A percentile compares a stretch with the other conserved stretches of the same genome.
Conservation (phyloP, 1,140 invertebrate species). For the Diuraphis noxia region DNA sequence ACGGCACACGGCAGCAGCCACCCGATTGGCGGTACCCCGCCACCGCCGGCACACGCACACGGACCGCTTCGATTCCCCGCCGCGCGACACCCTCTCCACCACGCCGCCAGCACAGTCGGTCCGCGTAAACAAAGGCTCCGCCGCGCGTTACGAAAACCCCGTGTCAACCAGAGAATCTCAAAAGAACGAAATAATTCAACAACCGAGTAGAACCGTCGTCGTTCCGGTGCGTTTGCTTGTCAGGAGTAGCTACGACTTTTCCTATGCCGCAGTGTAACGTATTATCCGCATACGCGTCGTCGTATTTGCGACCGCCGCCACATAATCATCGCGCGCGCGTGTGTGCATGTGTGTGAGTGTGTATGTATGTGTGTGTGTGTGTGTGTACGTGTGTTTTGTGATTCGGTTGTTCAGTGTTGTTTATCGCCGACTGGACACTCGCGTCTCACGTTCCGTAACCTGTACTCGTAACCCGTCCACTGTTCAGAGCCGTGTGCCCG, state of each 20-base stretch:
- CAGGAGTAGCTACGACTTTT: not conserved
- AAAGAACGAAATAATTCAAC: not conserved
- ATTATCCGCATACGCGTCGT: not conserved
- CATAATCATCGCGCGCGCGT: conserved; percentile 24
- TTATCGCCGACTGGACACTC: not conserved
- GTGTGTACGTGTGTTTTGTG: not conserved
- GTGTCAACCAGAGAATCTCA: not conserved
- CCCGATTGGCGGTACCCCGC: conserved; percentile 24
- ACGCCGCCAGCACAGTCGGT: not conserved
- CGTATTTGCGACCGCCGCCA: not conserved
- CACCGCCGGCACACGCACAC: conserved; percentile 38
- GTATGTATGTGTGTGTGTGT: too few relatives aligned
- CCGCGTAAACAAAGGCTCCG: conserved; percentile 45
- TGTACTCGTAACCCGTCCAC: not conserved
- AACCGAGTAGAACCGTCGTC: not conserved
- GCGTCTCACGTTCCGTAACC: not conserved
- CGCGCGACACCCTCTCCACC: not conserved
- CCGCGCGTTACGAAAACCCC: conserved; percentile 13
- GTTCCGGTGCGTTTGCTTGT: not conserved
- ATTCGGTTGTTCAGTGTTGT: not conserved
- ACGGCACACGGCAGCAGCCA: conserved; percentile 37
- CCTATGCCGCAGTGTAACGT: not conserved
- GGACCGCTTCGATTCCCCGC: conserved; percentile 25
- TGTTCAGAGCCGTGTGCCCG: not conserved
- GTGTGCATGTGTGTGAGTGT: not conserved